phyloP scores from a whole-genome alignment of 2,888 invertebrate genomes.

The Spilosoma lubricipeda region DNA sequence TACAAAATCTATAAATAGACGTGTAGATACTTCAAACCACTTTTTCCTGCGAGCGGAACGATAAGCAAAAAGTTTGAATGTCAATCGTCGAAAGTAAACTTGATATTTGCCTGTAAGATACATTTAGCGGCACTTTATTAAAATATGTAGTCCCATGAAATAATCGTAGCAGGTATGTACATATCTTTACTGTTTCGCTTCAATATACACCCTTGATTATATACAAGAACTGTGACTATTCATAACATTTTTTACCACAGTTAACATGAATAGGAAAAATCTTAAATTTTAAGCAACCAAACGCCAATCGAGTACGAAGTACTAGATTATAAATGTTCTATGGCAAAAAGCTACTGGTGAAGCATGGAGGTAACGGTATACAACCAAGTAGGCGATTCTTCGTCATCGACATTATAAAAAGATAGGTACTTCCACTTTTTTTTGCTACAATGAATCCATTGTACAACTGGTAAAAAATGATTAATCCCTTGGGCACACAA shows the following conservation, averaged over 20 bases:
- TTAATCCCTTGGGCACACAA: background rate
- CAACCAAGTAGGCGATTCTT: background rate
- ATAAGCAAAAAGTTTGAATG: constrained; percentile 32
- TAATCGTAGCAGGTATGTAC: background rate
- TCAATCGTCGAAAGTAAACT: constrained; percentile 46
- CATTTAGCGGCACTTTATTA: constrained; percentile 17
- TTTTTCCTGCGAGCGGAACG: constrained; percentile 32
- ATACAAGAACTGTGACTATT: background rate
- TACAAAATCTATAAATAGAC: constrained; percentile 38
- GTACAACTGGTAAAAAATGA: background rate
- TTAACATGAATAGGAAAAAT: background rate
- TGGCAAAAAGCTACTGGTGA: background rate
- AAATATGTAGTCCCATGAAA: background rate
- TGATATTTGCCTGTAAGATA: constrained; percentile 39
- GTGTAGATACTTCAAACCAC: constrained; percentile 25
- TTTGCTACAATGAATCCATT: background rate
- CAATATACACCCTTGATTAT: background rate
- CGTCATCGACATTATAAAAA: background rate
- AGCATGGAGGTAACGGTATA: background rate
- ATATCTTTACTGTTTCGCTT: background rate
- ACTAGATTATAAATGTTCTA: background rate
- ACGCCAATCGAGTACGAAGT: background rate
- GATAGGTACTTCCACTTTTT: background rate
- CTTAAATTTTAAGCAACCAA: background rate
- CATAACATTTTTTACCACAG: background rate